These are phyloP conservation scores for Uloborus plumipes DNA, from an alignment of 2,888 invertebrate genomes.

Conservation along the genomic window DNA sequence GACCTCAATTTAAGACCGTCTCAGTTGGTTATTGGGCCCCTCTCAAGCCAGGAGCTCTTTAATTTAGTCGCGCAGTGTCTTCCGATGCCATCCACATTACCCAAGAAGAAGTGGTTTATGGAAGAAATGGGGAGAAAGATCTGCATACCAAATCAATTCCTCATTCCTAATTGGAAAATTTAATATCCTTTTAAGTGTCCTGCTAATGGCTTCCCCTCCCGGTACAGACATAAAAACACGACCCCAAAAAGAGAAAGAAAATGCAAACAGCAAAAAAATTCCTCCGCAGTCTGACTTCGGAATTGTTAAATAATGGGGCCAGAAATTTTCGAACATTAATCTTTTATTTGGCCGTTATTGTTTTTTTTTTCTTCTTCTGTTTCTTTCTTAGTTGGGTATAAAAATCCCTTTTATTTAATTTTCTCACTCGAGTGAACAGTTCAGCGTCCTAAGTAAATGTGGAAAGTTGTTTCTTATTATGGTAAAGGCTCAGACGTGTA, in stretches of 20 bases:
- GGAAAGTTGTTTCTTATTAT: slow-evolving; percentile 1
- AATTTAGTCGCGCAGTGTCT: slow-evolving; percentile 51
- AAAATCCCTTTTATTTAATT: slow-evolving; percentile 62
- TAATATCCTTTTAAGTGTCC: slow-evolving; percentile 65
- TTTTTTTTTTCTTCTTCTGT: slow-evolving; percentile 29
- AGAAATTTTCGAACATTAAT: slow-evolving; percentile 62
- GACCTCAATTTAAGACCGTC: background rate
- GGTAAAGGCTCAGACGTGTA: slow-evolving; percentile 32
- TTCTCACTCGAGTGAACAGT: slow-evolving; percentile 41
- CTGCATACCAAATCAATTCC: slow-evolving; percentile 65
- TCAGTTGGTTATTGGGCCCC: slow-evolving; percentile 30
- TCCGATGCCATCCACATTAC: slow-evolving; percentile 46
- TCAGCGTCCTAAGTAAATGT: slow-evolving; percentile 12
- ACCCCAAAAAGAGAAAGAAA: slow-evolving; percentile 19
- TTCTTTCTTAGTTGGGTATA: slow-evolving; percentile 28
- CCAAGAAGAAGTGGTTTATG: slow-evolving; percentile 43
- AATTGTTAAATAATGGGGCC: slow-evolving; percentile 62
- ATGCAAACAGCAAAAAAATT: slow-evolving; percentile 11
- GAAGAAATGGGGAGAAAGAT: slow-evolving; percentile 37
- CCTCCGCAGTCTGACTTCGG: slow-evolving; percentile 40
- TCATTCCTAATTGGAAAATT: slow-evolving; percentile 65
- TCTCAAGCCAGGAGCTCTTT: slow-evolving; percentile 35
- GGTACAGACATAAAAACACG: slow-evolving; percentile 11
- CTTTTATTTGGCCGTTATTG: slow-evolving; percentile 57
- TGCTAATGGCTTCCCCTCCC: slow-evolving; percentile 58